A percentile compares a stretch with the other conserved stretches of the same genome.
Conservation (phyloP, 2,797 vertebrate genomes). For the Acropternis orthonyx region DNA sequence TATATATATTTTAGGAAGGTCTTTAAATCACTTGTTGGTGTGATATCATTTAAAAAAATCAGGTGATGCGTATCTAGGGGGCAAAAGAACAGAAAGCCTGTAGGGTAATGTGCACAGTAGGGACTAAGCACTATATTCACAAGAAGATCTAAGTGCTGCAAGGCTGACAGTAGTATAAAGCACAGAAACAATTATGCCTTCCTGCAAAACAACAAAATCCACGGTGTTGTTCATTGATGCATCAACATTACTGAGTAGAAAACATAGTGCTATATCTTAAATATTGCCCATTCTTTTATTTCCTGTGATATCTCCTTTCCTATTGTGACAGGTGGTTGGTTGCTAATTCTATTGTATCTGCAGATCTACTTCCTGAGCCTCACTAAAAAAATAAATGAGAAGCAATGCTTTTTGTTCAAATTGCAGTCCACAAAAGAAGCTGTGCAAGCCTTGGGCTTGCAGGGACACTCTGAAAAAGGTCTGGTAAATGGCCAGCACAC, state of each 20-base stretch:
- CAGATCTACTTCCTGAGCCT: neutral
- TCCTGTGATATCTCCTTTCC: neutral
- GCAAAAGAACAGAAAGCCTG: neutral
- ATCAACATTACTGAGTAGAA: neutral
- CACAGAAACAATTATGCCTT: neutral
- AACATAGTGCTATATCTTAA: neutral
- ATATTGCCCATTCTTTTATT: neutral
- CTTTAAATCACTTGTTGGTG: neutral
- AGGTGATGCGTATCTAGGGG: neutral
- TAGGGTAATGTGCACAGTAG: neutral
- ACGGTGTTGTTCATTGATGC: neutral
- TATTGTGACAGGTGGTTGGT: accelerated
- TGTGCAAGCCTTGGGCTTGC: neutral
- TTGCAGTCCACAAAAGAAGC: neutral
- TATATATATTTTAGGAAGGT: neutral
- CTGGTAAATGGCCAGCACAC: neutral
- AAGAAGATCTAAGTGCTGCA: neutral
- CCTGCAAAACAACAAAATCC: neutral
- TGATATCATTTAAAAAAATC: neutral
- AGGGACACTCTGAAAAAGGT: neutral
- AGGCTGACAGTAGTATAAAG: neutral
- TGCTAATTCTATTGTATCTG: neutral
- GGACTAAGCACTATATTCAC: neutral
- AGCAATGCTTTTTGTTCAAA: neutral
- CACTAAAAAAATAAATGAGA: neutral